Evolutionary conservation across 2,888 invertebrate genomes (phyloP).

Genomic region (Chesias legatella): DNA sequence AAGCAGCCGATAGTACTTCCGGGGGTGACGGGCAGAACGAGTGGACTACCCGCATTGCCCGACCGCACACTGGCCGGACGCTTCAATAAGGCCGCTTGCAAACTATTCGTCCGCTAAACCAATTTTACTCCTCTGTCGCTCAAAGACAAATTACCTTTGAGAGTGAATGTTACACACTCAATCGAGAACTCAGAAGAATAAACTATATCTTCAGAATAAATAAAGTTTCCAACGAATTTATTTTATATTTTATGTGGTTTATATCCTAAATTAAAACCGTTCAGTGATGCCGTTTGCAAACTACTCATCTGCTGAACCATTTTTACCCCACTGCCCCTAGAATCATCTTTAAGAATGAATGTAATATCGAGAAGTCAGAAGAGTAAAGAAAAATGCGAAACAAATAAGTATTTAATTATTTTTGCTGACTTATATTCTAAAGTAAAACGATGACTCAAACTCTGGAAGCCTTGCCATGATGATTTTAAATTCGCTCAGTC

Average conservation of each 20-base stretch:
- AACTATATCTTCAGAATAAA: neutral
- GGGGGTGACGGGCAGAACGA: constrained; percentile 68
- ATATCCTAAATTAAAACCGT: no score
- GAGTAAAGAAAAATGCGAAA: neutral
- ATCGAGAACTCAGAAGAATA: no score
- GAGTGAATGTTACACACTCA: no score
- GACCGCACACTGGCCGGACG: constrained; percentile 78
- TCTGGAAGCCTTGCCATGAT: constrained; percentile 82
- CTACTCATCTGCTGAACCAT: no score
- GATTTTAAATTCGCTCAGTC: constrained; percentile 81
- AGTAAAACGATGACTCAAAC: constrained; percentile 81
- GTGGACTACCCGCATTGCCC: constrained; percentile 75
- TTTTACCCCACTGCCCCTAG: no score
- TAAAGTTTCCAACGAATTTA: constrained; percentile 3
- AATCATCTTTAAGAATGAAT: no score
- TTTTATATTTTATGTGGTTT: neutral
- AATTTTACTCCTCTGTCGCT: neutral
- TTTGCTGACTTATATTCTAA: constrained; percentile 61
- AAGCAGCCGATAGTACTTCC: constrained; percentile 81
- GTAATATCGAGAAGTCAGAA: no score
- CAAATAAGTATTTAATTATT: neutral
- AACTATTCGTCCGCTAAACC: constrained; percentile 63
- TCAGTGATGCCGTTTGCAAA: no score
- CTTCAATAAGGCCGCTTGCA: constrained; percentile 77
- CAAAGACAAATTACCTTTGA: no score